Percentiles rank a stretch among this genome's conserved stretches.
phyloP scores from a whole-genome alignment of 2,797 vertebrate genomes.

The Helostoma temminkii region DNA sequence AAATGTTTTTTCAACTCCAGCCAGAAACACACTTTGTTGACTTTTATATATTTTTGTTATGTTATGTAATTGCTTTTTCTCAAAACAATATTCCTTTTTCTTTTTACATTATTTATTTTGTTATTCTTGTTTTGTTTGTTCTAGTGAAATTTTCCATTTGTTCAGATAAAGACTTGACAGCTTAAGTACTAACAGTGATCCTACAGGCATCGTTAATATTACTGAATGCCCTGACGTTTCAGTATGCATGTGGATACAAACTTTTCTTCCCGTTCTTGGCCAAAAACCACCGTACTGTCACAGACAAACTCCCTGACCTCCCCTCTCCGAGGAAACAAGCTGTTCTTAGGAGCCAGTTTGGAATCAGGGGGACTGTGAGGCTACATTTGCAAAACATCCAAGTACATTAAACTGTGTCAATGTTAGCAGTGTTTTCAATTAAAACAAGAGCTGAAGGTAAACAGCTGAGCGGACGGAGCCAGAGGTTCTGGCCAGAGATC shows the following conservation, averaged over 20 bases:
- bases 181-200: constrained; percentile 20
- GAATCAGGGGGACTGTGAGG: constrained; percentile 46
- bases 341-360: constrained; percentile 41
- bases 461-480: constrained; percentile 76
- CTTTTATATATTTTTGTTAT: not conserved
- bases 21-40: not conserved
- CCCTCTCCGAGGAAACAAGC: constrained; percentile 46
- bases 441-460: constrained; percentile 81
- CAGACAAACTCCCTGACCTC: constrained; percentile 80
- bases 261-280: constrained; percentile 59
- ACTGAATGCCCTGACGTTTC: constrained; percentile 40
- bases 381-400: constrained; percentile 66
- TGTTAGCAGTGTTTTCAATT: constrained; percentile 84
- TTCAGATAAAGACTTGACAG: constrained; percentile 20
- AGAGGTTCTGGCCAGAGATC: constrained; percentile 74
- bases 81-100: constrained; percentile 1
- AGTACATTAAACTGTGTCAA: constrained; percentile 82
- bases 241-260: constrained; percentile 41
- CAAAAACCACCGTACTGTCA: constrained; percentile 49
- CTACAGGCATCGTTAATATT: constrained; percentile 40
- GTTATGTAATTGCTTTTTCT: not conserved
- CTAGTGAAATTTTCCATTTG: constrained; percentile 20
- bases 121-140: constrained; percentile 10
- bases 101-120: not conserved
- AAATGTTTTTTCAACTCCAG: not conserved